phyloP scores from a whole-genome alignment of 37 sponge, comb jelly and placozoan species.

The Axinella damicornis region DNA sequence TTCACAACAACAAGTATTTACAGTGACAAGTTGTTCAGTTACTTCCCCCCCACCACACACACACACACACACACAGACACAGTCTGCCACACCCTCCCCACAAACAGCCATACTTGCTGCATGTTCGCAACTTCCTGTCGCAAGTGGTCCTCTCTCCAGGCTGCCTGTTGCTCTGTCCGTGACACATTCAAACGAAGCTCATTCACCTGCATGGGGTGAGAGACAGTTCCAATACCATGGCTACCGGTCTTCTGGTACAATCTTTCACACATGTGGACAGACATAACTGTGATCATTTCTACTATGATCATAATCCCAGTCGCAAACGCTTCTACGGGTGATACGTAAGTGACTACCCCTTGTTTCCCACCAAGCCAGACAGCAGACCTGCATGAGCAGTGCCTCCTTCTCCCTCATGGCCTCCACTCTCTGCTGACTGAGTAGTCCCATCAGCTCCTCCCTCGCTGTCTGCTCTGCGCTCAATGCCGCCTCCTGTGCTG shows the following conservation, averaged over 20 bases:
- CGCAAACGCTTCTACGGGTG: no score
- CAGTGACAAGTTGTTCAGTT: no score
- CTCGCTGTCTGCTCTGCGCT: conserved; percentile 74
- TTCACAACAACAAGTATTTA: no score
- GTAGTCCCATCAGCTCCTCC: conserved; percentile 63
- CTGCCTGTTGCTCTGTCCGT: conserved; percentile 85
- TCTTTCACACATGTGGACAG: background rate
- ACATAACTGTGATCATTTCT: no score
- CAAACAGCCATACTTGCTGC: conserved; percentile 54
- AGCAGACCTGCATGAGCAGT: conserved; percentile 79
- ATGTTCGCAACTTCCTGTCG: conserved; percentile 81
- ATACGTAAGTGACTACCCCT: no score
- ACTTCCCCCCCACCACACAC: no score
- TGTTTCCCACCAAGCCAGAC: background rate
- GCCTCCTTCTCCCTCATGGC: conserved; percentile 68
- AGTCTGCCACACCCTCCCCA: background rate
- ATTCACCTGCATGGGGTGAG: conserved; percentile 62
- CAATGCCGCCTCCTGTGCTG: conserved; percentile 78
- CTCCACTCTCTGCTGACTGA: conserved; percentile 66
- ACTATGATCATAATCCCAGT: no score
- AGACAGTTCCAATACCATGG: background rate
- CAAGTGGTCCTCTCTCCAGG: conserved; percentile 88
- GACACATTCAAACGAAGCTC: conserved; percentile 79
- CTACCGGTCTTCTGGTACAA: background rate
- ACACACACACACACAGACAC: no score